phyloP scores from a whole-genome alignment of 2,797 vertebrate genomes.

The Mastacembelus armatus region DNA sequence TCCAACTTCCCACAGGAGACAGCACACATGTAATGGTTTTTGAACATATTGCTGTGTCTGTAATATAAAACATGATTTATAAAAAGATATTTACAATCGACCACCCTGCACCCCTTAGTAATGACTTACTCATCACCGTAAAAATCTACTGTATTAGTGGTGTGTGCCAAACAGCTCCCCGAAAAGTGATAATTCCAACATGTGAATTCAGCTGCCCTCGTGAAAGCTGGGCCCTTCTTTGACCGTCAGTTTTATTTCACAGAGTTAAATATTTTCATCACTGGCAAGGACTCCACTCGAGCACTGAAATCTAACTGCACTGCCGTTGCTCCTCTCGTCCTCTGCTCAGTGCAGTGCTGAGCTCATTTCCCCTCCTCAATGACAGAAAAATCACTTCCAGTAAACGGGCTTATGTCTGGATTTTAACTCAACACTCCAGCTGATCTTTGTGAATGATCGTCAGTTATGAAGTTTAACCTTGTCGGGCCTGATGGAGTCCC shows the following conservation, averaged over 20 bases:
- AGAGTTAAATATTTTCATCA: conserved; percentile 67
- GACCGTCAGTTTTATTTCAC: conserved; percentile 60
- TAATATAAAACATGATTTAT: conserved; percentile 67
- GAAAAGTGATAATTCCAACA: conserved; percentile 67
- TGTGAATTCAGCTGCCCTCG: conserved; percentile 61
- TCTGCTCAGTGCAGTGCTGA: not conserved
- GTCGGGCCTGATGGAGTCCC: conserved; percentile 54
- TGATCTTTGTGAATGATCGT: conserved; percentile 48
- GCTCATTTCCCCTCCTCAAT: conserved; percentile 22
- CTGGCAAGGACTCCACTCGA: conserved; percentile 43
- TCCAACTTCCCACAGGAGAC: not conserved
- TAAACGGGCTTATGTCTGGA: conserved; percentile 21
- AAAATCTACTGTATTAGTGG: conserved; percentile 75
- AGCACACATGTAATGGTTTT: conserved; percentile 43
- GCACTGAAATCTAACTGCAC: conserved; percentile 28
- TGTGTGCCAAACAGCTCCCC: conserved; percentile 60
- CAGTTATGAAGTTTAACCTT: conserved; percentile 59
- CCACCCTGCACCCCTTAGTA: conserved; percentile 37
- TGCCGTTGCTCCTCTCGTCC: conserved; percentile 10
- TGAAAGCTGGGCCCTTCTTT: conserved; percentile 54
- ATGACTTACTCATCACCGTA: conserved; percentile 73
- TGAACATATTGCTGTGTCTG: conserved; percentile 35
- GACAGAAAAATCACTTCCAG: conserved; percentile 30
- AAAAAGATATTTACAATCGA: conserved; percentile 59
- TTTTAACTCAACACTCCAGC: conserved; percentile 19